Percentiles rank a stretch among this genome's conserved stretches.
Evolutionary conservation across 2,797 vertebrate genomes (phyloP).

Genomic region (Chromis chromis): DNA sequence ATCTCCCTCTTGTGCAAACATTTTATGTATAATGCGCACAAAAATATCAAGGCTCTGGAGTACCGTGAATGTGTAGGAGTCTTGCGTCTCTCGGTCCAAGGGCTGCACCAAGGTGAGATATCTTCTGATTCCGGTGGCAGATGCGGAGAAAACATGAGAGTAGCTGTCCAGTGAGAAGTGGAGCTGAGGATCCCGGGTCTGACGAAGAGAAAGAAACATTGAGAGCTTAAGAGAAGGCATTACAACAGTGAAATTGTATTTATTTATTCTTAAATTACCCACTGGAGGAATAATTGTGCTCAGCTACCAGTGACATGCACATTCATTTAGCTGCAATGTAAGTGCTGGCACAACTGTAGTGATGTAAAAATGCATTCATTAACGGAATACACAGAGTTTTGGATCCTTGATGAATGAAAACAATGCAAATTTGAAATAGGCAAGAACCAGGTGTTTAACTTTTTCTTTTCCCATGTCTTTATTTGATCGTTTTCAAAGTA

Average conservation of each 20-base stretch:
- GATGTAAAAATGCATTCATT: background rate
- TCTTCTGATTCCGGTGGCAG: constrained; percentile 89
- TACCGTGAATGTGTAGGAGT: constrained; percentile 93
- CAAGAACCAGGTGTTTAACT: background rate
- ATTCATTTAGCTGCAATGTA: background rate
- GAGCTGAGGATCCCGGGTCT: constrained; percentile 94
- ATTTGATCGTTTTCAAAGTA: background rate
- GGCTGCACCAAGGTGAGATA: constrained; percentile 93
- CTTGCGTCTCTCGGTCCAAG: constrained; percentile 93
- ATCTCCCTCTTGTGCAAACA: constrained; percentile 7
- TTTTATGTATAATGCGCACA: background rate
- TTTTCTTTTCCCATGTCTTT: background rate
- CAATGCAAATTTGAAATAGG: background rate
- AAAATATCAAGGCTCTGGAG: constrained; percentile 27
- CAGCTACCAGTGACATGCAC: background rate
- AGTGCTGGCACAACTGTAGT: too few relatives aligned
- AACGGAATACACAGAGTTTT: background rate
- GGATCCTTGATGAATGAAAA: background rate
- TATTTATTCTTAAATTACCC: background rate
- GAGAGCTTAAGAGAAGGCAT: background rate
- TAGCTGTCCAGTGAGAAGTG: constrained; percentile 91
- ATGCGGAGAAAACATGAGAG: constrained; percentile 88
- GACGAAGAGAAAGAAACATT: constrained; percentile 46
- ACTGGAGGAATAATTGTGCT: background rate
- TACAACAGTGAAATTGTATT: background rate